A percentile compares a stretch with the other conserved stretches of the same genome.
Evolutionary conservation across 2,888 invertebrate species (phyloP).

Genomic region (Dendrolimus houi): DNA sequence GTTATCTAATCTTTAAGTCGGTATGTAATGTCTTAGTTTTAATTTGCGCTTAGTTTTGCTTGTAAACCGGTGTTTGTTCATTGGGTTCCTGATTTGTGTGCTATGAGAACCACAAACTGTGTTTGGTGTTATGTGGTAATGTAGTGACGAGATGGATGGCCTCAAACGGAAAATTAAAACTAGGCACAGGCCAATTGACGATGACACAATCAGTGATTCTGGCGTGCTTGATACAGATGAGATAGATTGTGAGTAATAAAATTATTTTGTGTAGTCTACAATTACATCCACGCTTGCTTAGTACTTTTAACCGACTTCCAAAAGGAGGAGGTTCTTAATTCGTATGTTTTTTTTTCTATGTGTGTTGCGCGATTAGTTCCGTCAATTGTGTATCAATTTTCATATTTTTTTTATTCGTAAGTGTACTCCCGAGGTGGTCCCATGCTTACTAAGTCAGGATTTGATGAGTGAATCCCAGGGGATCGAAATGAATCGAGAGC

Average conservation of each 20-base stretch:
- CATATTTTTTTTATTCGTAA: too few species aligned
- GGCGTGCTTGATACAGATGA: conserved; percentile 43
- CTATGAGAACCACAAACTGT: conserved; percentile 18
- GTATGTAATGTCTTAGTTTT: conserved; percentile 61
- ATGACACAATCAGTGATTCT: conserved; percentile 61
- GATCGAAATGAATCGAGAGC: too few species aligned
- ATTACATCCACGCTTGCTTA: background rate
- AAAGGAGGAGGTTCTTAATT: too few species aligned
- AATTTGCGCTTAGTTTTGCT: conserved; percentile 42
- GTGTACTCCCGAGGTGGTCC: too few species aligned
- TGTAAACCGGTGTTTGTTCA: conserved; percentile 30
- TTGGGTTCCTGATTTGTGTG: conserved; percentile 23
- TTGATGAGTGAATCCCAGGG: too few species aligned
- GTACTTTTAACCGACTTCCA: background rate
- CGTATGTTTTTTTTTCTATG: too few species aligned
- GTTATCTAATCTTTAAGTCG: conserved; percentile 60
- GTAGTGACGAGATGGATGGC: conserved; percentile 47
- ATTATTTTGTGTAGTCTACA: background rate
- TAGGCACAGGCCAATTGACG: conserved; percentile 57
- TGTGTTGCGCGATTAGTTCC: too few species aligned
- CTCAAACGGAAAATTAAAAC: conserved; percentile 29
- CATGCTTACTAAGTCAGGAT: too few species aligned
- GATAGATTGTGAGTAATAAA: conserved; percentile 40
- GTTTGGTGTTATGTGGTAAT: conserved; percentile 18
- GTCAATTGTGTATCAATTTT: too few species aligned